phyloP scores from a whole-genome alignment of 2,113 vertebrate genomes.

The Galemys pyrenaicus region DNA sequence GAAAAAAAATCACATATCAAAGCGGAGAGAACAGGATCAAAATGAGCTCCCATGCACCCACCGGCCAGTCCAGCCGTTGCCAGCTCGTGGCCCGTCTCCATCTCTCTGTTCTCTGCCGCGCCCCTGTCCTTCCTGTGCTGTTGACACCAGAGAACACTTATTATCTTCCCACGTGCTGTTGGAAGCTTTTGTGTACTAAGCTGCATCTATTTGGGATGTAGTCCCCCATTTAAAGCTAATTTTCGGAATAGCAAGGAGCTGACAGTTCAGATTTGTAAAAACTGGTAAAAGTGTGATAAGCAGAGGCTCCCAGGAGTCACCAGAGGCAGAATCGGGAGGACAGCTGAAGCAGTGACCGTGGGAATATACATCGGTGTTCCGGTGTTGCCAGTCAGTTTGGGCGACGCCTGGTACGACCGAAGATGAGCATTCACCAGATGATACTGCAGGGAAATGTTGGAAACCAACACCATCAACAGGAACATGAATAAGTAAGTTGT shows the following conservation, averaged over 20 bases:
- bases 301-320: background rate
- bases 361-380: background rate
- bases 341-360: background rate
- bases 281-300: background rate
- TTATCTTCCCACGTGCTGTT: background rate
- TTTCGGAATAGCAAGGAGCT: background rate
- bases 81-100: background rate
- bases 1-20: background rate
- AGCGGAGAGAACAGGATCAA: background rate
- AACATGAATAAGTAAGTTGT: background rate
- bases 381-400: background rate
- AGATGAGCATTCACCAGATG: background rate
- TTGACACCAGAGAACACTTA: background rate
- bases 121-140: background rate
- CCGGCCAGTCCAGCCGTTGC: background rate
- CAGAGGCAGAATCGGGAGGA: background rate
- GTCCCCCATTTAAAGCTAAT: conserved; percentile 37
- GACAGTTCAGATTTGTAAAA: background rate
- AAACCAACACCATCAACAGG: background rate
- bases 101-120: background rate
- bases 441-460: background rate
- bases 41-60: background rate
- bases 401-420: background rate
- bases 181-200: background rate
- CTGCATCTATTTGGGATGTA: background rate